phyloP scores from a whole-genome alignment of 2,113 vertebrate genomes.

The Uria aalge region DNA sequence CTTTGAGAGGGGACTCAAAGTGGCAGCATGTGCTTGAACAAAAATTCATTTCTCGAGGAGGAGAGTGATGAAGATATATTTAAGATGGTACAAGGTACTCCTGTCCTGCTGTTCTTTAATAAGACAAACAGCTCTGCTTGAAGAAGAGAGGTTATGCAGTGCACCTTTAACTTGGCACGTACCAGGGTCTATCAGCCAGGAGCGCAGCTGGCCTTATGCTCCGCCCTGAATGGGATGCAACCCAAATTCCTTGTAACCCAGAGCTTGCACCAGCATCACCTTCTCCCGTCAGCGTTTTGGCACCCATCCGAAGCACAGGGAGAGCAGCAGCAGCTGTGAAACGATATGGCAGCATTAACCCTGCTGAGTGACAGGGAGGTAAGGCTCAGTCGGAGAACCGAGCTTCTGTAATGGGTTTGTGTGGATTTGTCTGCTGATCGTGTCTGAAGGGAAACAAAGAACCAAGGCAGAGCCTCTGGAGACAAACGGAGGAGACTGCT shows the following conservation, averaged over 20 bases:
- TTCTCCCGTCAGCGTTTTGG: background rate
- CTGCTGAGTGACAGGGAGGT: background rate
- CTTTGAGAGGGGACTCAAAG: background rate
- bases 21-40: background rate
- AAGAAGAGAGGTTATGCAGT: background rate
- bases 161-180: background rate
- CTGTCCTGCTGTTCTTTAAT: background rate
- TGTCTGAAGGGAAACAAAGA: background rate
- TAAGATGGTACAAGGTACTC: background rate
- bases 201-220: background rate
- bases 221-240: background rate
- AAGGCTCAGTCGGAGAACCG: fast-evolving
- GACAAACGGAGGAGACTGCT: background rate
- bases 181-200: background rate
- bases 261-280: background rate
- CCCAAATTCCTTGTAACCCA: background rate
- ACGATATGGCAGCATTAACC: fast-evolving
- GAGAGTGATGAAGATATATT: background rate
- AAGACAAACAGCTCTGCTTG: background rate
- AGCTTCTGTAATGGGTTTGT: background rate
- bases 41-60: background rate
- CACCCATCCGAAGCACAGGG: background rate
- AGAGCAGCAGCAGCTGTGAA: background rate
- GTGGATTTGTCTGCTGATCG: background rate
- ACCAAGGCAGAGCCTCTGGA: background rate